These are phyloP conservation scores for Dinoponera quadriceps DNA, from an alignment of 1,140 invertebrate genomes.

Conservation along the genomic window DNA sequence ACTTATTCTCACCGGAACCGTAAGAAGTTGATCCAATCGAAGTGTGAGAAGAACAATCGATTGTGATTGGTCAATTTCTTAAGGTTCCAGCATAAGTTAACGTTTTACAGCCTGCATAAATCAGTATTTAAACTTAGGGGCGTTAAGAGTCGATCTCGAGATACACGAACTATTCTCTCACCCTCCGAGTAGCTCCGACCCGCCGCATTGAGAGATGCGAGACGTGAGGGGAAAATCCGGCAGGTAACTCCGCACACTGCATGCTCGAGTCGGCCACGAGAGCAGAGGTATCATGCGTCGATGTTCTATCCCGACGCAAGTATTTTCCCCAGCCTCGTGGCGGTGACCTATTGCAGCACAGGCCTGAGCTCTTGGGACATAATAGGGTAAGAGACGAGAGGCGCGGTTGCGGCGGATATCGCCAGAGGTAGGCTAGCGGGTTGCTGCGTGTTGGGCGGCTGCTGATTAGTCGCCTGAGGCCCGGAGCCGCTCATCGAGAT, in stretches of 20 bases:
- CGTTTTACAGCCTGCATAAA: too few relatives aligned
- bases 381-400: slow-evolving; percentile 91
- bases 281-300: slow-evolving; percentile 14
- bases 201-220: too few relatives aligned
- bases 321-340: neutral
- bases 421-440: slow-evolving; percentile 84
- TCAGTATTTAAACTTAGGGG: too few relatives aligned
- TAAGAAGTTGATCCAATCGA: too few relatives aligned
- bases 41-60: too few relatives aligned
- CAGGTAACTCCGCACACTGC: neutral
- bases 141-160: neutral
- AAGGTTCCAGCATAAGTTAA: neutral
- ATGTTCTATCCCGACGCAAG: neutral
- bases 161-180: slow-evolving; percentile 19
- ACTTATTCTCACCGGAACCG: too few relatives aligned
- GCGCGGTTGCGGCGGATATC: slow-evolving; percentile 86
- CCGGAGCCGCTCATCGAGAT: slow-evolving; percentile 83
- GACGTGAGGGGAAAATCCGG: too few relatives aligned
- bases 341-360: slow-evolving; percentile 79
- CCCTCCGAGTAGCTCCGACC: neutral
- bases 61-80: too few relatives aligned
- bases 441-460: slow-evolving; percentile 81
- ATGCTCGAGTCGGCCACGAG: slow-evolving; percentile 30
- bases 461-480: slow-evolving; percentile 82
- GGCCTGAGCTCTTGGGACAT: slow-evolving; percentile 88